Percentiles rank a stretch among this genome's conserved stretches.
Evolutionary conservation across 2,888 invertebrate genomes (phyloP).

Genomic region (Aelia acuminata): DNA sequence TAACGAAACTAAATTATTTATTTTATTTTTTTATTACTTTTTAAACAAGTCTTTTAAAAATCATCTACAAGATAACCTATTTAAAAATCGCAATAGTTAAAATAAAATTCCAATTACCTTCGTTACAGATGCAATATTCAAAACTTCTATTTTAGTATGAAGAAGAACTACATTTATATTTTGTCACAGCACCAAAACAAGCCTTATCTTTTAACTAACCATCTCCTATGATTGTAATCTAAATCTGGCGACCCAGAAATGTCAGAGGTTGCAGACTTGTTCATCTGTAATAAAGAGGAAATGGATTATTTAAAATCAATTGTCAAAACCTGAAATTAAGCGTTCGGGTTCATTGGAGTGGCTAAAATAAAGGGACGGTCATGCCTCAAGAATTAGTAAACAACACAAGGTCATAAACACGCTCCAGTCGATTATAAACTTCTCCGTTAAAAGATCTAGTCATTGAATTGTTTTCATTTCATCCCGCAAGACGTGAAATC

Average conservation of each 20-base stretch:
- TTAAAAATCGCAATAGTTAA: too few species aligned
- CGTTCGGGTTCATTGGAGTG: background rate
- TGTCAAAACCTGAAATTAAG: background rate
- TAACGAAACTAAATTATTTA: too few species aligned
- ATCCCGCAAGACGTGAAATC: too few species aligned
- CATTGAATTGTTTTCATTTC: background rate
- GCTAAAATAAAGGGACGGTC: background rate
- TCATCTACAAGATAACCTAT: too few species aligned
- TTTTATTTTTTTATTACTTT: too few species aligned
- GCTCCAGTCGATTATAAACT: background rate
- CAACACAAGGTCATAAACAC: slow-evolving; percentile 13
- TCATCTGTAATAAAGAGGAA: background rate
- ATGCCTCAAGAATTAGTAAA: background rate
- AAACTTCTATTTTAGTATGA: background rate
- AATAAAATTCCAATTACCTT: too few species aligned
- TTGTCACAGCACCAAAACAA: too few species aligned
- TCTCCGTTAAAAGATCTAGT: background rate
- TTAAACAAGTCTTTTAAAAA: too few species aligned
- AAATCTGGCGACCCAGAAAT: background rate
- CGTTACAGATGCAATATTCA: too few species aligned
- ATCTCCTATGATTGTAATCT: background rate
- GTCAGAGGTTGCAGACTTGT: background rate
- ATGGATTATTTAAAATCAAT: background rate
- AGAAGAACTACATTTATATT: background rate
- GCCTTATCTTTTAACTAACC: too few species aligned